Percentiles rank a stretch among this genome's conserved stretches.
Conservation (phyloP, 2,797 vertebrate genomes). For the Hapalemur alaotrensis region DNA sequence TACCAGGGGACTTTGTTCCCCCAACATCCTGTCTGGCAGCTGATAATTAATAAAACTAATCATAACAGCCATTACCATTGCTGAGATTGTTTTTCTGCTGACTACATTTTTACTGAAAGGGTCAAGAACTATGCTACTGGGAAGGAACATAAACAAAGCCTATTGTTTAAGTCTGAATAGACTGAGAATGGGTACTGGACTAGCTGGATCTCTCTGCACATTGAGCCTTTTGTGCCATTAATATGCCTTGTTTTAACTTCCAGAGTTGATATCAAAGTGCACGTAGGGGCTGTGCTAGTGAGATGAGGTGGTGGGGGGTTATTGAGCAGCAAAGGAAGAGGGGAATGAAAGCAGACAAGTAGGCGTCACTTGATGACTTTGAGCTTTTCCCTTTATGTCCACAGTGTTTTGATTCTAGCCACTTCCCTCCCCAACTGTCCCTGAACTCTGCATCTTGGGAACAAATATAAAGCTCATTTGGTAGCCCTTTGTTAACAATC, state of each 20-base stretch:
- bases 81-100: not conserved
- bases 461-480: not conserved
- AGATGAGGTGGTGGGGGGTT: not conserved
- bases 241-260: not conserved
- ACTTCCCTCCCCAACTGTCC: not conserved
- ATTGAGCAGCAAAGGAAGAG: not conserved
- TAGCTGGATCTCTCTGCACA: not conserved
- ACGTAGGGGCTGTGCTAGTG: not conserved
- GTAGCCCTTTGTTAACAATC: not conserved
- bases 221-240: not conserved
- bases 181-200: not conserved
- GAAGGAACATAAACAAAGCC: not conserved
- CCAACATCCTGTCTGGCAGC: not conserved
- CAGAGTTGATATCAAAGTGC: not conserved
- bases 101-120: not conserved
- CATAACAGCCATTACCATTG: not conserved
- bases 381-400: not conserved
- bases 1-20: not conserved
- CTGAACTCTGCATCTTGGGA: not conserved
- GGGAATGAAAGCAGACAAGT: not conserved
- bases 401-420: not conserved
- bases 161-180: not conserved
- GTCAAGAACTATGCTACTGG: not conserved
- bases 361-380: not conserved
- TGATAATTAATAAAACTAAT: conserved; percentile 38